Percentiles rank a stretch among this genome's conserved stretches.
phyloP scores from a whole-genome alignment of 1,140 invertebrate genomes.

The Acromyrmex echinatior region DNA sequence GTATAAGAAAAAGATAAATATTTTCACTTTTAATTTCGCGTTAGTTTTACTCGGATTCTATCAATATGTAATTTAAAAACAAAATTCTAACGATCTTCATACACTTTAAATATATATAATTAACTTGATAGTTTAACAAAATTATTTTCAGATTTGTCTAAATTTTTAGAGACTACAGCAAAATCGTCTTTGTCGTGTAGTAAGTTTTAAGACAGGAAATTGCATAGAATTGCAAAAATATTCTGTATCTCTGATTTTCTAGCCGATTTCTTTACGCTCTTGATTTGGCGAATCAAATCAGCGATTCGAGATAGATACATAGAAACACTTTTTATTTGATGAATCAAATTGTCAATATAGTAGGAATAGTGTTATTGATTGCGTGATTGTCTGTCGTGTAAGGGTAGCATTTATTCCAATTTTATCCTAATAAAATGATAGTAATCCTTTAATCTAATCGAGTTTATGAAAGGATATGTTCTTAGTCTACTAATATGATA shows the following conservation, averaged over 20 bases:
- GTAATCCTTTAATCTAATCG: constrained; percentile 66
- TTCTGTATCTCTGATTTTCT: not conserved
- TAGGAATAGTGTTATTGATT: not conserved
- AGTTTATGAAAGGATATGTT: constrained; percentile 66
- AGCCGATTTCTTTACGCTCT: not conserved
- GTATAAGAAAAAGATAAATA: too few species aligned
- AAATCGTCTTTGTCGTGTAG: not conserved
- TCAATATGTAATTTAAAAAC: too few species aligned
- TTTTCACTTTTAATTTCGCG: too few species aligned
- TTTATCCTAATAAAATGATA: not conserved
- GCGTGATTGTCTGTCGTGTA: not conserved
- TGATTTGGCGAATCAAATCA: not conserved
- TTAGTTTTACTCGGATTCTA: too few species aligned
- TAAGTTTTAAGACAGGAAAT: not conserved
- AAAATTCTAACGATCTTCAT: too few species aligned
- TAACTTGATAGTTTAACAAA: too few species aligned
- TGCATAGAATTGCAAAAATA: not conserved
- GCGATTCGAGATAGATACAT: not conserved
- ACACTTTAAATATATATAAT: too few species aligned
- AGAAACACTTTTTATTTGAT: constrained; percentile 9
- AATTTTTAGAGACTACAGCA: too few species aligned
- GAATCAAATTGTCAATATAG: constrained; percentile 10
- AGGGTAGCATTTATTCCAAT: constrained; percentile 18
- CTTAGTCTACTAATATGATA: not conserved
- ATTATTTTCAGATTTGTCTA: too few species aligned